Evolutionary conservation across 2,888 invertebrate species (phyloP), one percentile per base, ranked within the genome.

Genomic region (Mermis nigrescens): DNA sequence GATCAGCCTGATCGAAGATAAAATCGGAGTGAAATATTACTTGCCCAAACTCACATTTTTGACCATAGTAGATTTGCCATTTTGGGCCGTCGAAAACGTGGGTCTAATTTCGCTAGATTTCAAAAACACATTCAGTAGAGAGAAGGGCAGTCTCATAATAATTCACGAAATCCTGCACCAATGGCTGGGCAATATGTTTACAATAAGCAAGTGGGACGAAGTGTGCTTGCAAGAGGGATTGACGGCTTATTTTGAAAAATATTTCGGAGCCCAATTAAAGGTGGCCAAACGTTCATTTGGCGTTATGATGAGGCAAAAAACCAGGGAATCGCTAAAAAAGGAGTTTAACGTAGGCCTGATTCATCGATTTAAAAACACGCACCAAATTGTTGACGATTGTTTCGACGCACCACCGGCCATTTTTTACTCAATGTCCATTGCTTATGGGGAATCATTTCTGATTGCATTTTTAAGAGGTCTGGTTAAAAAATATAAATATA

Each of bases 211-310:
- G 7, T 53, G 54, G 54, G 54, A 53, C 31, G 54, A 53, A 24
- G 29, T 53, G 27, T 53, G 54, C 31, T 31, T 53, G 54, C 54
- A 53, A 53, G 54, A 53, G 29, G 54, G 54, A 7, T 31, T 53
- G 54, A 53, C 54, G 3, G 27, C 54, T 12, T 53, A 53, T 29
- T 53, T 53, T 3, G 54, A 53, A 31, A n/a, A n/a, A n/a, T n/a
- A n/a, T n/a, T n/a, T n/a, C n/a, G n/a, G n/a, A n/a, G n/a, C n/a
- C n/a, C n/a, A n/a, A n/a, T n/a, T n/a, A n/a, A n/a, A n/a, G n/a
- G n/a, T n/a, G n/a, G n/a, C n/a, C n/a, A n/a, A n/a, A n/a, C n/a
- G n/a, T n/a, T n/a, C n/a, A n/a, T n/a, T n/a, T n/a, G n/a, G n/a
- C n/a, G n/a, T n/a, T n/a, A n/a, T n/a, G n/a, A n/a, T n/a, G n/a